Percentiles rank a stretch among this genome's conserved stretches.
Evolutionary conservation across 2,888 invertebrate species (phyloP).

Genomic region (Steromphala cineraria): DNA sequence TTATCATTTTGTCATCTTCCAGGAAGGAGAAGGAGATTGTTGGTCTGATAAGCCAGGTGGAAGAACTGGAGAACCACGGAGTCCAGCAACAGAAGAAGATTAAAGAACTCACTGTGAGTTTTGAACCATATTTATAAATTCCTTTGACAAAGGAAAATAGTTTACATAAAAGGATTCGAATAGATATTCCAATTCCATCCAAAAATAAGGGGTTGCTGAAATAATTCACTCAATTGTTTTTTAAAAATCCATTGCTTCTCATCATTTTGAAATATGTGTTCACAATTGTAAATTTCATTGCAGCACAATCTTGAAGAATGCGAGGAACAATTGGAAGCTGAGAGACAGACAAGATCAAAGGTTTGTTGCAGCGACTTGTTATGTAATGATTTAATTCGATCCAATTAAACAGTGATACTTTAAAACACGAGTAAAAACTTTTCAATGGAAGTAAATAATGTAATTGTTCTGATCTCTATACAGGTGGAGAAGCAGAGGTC

Average conservation of each 20-base stretch:
- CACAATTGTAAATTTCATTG: conserved; percentile 78
- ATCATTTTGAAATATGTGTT: no score
- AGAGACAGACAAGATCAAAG: neutral
- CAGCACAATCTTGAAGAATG: neutral
- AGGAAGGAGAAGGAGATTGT: conserved; percentile 98
- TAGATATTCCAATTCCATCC: no score
- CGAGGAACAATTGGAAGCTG: neutral
- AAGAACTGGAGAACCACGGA: conserved; percentile 98
- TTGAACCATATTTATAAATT: no score
- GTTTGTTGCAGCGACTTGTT: neutral
- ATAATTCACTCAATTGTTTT: no score
- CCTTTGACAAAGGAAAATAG: no score
- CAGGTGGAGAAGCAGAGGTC: conserved; percentile 96
- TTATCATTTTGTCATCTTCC: neutral
- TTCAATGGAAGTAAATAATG: no score
- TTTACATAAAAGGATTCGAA: no score
- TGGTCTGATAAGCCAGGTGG: conserved; percentile 92
- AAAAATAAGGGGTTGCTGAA: no score
- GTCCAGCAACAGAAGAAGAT: conserved; percentile 98
- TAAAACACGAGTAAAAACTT: no score
- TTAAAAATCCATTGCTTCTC: no score
- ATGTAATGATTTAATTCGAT: no score
- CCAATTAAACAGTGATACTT: no score
- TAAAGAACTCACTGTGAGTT: conserved; percentile 92
- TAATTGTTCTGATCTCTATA: neutral